Percentiles rank a stretch among this genome's conserved stretches.
These are phyloP conservation scores for Erinaceus europaeus DNA, from an alignment of 2,113 vertebrate genomes.

Conservation along the genomic window DNA sequence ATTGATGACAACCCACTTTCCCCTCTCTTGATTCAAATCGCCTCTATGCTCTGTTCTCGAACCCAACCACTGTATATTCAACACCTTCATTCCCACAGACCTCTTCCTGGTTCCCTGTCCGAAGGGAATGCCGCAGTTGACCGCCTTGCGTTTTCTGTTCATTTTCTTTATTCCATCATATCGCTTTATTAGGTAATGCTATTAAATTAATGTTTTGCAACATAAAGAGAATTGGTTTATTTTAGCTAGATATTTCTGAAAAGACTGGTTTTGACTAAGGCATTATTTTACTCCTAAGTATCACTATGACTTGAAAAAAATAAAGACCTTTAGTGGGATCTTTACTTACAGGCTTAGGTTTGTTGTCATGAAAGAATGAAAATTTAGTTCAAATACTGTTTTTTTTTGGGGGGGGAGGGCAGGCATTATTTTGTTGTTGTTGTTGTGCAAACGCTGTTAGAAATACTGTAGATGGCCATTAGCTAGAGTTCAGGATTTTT, in stretches of 20 bases:
- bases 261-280: conserved; percentile 25
- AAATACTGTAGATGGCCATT: not conserved
- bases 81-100: no score
- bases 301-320: not conserved
- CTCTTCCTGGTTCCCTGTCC: no score
- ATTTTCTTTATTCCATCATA: not conserved
- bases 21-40: no score
- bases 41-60: no score
- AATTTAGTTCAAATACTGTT: not conserved
- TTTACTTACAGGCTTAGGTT: not conserved
- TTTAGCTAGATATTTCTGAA: conserved; percentile 10
- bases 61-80: no score
- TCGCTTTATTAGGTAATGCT: conserved; percentile 40
- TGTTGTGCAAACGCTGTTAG: not conserved
- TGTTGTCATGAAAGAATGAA: not conserved
- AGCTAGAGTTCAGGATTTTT: not conserved
- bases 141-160: conserved; percentile 61
- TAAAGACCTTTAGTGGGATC: not conserved
- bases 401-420: not conserved
- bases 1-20: no score
- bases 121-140: no score
- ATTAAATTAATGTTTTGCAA: conserved; percentile 48
- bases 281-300: not conserved
- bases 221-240: conserved; percentile 45
- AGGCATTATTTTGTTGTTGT: not conserved